phyloP scores from a whole-genome alignment of 2,888 invertebrate genomes.

The Cerceris ruficornis region DNA sequence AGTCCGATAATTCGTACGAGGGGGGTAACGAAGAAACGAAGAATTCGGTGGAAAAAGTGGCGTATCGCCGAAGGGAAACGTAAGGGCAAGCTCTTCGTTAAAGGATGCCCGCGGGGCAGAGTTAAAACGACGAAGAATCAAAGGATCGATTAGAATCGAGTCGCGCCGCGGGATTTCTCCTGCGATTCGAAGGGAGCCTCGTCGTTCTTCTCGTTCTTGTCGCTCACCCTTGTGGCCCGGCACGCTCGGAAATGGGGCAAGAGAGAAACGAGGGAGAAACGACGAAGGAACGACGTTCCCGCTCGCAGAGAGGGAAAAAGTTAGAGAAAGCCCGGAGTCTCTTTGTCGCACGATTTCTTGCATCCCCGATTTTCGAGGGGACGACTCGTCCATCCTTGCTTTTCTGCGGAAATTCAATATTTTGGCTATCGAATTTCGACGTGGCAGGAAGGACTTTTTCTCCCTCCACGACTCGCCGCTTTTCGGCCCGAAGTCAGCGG shows the following conservation, averaged over 20 bases:
- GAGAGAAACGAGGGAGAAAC: constrained; percentile 34
- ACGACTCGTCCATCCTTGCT: constrained; percentile 55
- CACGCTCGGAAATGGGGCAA: constrained; percentile 32
- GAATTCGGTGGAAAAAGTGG: constrained; percentile 25
- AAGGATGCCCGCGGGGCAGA: constrained; percentile 66
- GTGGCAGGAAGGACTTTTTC: constrained; percentile 29
- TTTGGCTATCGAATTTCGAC: constrained; percentile 77
- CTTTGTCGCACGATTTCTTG: constrained; percentile 59
- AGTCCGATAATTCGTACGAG: constrained; percentile 7
- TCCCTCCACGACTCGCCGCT: constrained; percentile 38
- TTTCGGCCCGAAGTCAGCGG: constrained; percentile 44
- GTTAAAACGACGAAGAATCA: constrained; percentile 70
- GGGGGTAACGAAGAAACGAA: constrained; percentile 15
- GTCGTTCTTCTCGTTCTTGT: constrained; percentile 31
- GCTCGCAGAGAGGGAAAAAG: constrained; percentile 29
- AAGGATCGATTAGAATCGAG: constrained; percentile 75
- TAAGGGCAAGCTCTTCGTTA: constrained; percentile 62
- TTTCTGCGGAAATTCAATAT: constrained; percentile 75
- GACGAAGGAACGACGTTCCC: constrained; percentile 8
- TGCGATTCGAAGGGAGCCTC: constrained; percentile 59
- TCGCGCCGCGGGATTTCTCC: constrained; percentile 70
- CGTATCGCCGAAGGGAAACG: constrained; percentile 21
- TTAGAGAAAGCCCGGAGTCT: constrained; percentile 50
- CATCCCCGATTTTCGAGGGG: constrained; percentile 52
- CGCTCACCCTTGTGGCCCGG: constrained; percentile 47